phyloP scores from a whole-genome alignment of 1,140 invertebrate genomes.

The Lucilia sericata region DNA sequence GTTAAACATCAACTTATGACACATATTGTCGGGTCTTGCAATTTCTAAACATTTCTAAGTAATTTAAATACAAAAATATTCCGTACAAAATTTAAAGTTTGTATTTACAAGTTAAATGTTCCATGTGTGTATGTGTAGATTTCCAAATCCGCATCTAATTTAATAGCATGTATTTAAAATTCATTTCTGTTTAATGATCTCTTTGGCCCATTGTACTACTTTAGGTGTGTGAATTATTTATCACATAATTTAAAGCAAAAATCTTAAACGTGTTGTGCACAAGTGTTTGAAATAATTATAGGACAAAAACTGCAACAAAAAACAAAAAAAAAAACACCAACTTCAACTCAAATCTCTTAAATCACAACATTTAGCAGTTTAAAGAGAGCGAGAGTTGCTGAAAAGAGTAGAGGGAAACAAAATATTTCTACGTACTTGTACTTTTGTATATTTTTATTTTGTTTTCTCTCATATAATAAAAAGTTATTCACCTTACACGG shows the following conservation, averaged over 20 bases:
- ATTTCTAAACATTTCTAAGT: too few relatives aligned
- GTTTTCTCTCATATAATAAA: background rate
- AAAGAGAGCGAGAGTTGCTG: background rate
- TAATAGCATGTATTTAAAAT: too few relatives aligned
- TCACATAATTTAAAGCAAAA: background rate
- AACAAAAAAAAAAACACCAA: background rate
- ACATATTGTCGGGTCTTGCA: too few relatives aligned
- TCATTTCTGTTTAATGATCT: background rate
- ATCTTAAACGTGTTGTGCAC: background rate
- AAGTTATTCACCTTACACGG: constrained; percentile 21
- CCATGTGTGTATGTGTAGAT: too few relatives aligned
- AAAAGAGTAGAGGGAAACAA: background rate
- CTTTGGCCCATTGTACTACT: background rate
- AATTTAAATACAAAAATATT: too few relatives aligned
- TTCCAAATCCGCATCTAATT: too few relatives aligned
- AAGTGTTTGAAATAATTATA: background rate
- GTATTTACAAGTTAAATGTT: too few relatives aligned
- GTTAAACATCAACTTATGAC: too few relatives aligned
- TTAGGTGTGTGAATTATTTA: constrained; percentile 16
- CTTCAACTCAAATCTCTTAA: background rate
- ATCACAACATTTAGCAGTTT: background rate
- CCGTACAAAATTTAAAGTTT: too few relatives aligned
- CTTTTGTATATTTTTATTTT: background rate
- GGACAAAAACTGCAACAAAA: background rate
- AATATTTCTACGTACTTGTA: background rate